A percentile compares a stretch with the other conserved stretches of the same genome.
phyloP scores from a whole-genome alignment of 1,140 invertebrate species.

The Coelopa frigida region DNA sequence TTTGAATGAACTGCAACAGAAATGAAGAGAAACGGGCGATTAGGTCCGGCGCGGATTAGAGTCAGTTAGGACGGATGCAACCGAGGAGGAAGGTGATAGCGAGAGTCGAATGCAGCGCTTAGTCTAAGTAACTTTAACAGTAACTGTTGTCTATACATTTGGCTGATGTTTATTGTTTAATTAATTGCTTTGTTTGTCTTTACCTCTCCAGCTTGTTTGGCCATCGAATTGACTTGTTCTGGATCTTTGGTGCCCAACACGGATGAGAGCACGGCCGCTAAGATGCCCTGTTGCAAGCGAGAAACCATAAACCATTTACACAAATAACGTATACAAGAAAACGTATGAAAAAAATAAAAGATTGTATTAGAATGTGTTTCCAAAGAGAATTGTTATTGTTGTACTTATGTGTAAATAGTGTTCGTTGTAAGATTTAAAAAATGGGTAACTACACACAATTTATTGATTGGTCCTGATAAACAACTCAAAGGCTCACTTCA shows the following conservation, averaged over 20 bases:
- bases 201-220: constrained; percentile 90
- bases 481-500: too few relatives aligned
- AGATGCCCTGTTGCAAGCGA: constrained; percentile 70
- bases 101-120: neutral
- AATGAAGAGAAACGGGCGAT: constrained; percentile 20
- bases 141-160: neutral
- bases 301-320: too few relatives aligned
- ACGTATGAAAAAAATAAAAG: too few relatives aligned
- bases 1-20: constrained; percentile 72
- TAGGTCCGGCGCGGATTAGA: neutral
- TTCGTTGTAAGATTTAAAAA: too few relatives aligned
- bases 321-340: too few relatives aligned
- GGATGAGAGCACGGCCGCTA: constrained; percentile 79
- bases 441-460: too few relatives aligned
- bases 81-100: neutral
- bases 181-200: constrained; percentile 28
- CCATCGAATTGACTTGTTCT: constrained; percentile 80
- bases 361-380: too few relatives aligned
- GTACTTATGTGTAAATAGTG: too few relatives aligned
- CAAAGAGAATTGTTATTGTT: too few relatives aligned
- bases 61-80: neutral
- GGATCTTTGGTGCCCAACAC: constrained; percentile 82
- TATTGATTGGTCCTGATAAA: too few relatives aligned
- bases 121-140: constrained; percentile 1
- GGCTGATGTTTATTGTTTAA: too few relatives aligned